These are phyloP conservation scores for Ormyrus thymus DNA, from an alignment of 2,888 invertebrate species.

Conservation along the genomic window DNA sequence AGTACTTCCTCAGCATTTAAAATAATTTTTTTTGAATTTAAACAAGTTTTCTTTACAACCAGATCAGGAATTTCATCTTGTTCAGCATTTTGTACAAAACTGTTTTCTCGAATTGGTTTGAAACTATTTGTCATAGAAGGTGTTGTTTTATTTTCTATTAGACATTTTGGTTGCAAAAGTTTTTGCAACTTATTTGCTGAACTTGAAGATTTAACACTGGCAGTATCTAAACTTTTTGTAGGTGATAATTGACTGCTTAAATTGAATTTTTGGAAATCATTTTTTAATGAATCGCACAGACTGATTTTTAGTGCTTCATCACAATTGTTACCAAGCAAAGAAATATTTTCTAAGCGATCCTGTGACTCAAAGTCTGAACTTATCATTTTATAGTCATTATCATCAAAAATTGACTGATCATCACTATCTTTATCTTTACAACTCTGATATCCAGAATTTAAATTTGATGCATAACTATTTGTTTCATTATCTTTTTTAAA, in stretches of 20 bases:
- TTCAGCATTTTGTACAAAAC: neutral
- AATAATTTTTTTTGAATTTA: constrained; percentile 29
- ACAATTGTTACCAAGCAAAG: neutral
- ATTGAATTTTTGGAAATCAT: too few species aligned
- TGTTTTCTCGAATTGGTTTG: too few species aligned
- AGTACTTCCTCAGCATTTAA: constrained; percentile 62
- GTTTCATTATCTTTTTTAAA: neutral
- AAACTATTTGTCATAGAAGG: too few species aligned
- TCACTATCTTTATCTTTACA: neutral
- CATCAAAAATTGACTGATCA: too few species aligned
- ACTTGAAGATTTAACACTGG: neutral
- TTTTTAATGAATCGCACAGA: too few species aligned
- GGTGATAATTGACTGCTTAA: neutral
- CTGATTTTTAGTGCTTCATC: too few species aligned
- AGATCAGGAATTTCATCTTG: constrained; percentile 37
- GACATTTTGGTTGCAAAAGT: too few species aligned
- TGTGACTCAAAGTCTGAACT: neutral
- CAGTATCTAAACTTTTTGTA: neutral
- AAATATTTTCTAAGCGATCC: neutral
- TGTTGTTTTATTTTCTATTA: too few species aligned
- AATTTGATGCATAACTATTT: neutral
- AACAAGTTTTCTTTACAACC: neutral
- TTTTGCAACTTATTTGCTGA: neutral
- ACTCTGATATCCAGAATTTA: neutral
- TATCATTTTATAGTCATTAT: neutral